Base-by-base conservation (phyloP, 2,113 vertebrate species). In the Opisthocomus hoazin region DNA sequence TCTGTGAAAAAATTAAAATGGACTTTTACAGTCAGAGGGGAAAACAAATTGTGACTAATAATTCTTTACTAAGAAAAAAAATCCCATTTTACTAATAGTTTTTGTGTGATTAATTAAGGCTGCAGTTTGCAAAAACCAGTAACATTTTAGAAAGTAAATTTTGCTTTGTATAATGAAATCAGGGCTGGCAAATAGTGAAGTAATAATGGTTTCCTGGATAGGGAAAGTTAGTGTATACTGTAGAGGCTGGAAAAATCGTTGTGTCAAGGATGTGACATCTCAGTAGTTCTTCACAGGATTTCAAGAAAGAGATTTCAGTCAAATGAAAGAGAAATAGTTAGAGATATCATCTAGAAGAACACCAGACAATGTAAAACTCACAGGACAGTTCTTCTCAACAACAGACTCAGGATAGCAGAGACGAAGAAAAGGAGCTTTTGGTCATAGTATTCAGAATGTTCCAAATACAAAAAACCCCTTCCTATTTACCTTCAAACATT, bases 1-100 rank as follows among this genome's bases (percentile, higher is more conserved):
- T 87, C 75, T 70, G 6, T 77, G 26, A 94, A 96, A 94, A 84
- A 91, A 93, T 86, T 92, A 90, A 94, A 96, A 90, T 36, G 29
- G 57, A 77, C 45, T 74, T 94, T 30, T 84, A n/a, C 17, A 69
- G 17, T 85, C 75, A 71, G 23, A 93, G 16, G 74, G 34, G 61
- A 61, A 94, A 94, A 68, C 15, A 79, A 89, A 5, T 15, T 5
- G 2, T 48, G 10, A 83, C 61, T 93, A 91, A 79, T 54, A 95
- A 85, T 65, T 78, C 17, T 89, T 83, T 73, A 87, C 41, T 45
- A 79, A 79, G 19, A 64, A 87, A 78, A 87, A 51, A 37, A n/a
- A 7, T 60, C 64, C 22, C 71, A 19, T 11, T 89, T 92, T 87
- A 68, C 43, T 71, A 75, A 58, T 75, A 89, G 27, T 8, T 83